Evolutionary conservation across 2,888 invertebrate species (phyloP), one percentile per base, ranked within the genome.

Genomic region (Drosophila cyrtoloma): DNA sequence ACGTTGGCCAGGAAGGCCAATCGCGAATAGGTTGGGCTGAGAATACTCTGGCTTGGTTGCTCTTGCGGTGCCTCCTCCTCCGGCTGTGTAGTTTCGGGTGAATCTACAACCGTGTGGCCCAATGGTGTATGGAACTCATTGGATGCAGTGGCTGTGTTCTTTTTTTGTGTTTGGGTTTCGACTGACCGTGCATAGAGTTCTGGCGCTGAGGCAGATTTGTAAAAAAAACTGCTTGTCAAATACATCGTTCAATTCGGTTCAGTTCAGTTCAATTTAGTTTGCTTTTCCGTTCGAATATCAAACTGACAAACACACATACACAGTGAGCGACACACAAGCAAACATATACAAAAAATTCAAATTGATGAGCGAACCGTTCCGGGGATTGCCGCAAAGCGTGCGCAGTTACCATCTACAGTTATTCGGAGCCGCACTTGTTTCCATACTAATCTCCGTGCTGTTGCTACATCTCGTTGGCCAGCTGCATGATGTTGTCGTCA

Each of bases 291-390:
- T 37, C 42, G 26, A 35, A n/a, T 33, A 7, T 28, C 14, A 14
- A 22, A 47, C 19, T 62, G 30, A 55, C 42, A 55, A n/a, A 22
- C 6, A 16, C 4, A 56, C 47, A 57, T 12, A 44, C 22, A 42
- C 16, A 44, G 0, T 62, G 33, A 64, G 47, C 53, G 61, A 55
- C 37, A 47, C 30, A 65, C 42, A 22, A 42, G 4, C 35, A 35
- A 39, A 42, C 30, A 70, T 26, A 14, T 28, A 66, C 19, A 69
- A 72, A n/a, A 61, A n/a, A 52, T 19, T 52, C n/a, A 52, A 53
- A 74, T 30, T 58, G 58, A 83, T 86, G 86, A 69, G 57, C 71
- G 77, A 82, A 55, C 55, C 33, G 50, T 53, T 55, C 5, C 35
- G 35, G 12, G 53, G 37, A 47, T 57, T 64, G 35, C 58, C 69